These are phyloP conservation scores for Microtus ochrogaster DNA, from an alignment of 2,113 vertebrate genomes.

Conservation along the genomic window DNA sequence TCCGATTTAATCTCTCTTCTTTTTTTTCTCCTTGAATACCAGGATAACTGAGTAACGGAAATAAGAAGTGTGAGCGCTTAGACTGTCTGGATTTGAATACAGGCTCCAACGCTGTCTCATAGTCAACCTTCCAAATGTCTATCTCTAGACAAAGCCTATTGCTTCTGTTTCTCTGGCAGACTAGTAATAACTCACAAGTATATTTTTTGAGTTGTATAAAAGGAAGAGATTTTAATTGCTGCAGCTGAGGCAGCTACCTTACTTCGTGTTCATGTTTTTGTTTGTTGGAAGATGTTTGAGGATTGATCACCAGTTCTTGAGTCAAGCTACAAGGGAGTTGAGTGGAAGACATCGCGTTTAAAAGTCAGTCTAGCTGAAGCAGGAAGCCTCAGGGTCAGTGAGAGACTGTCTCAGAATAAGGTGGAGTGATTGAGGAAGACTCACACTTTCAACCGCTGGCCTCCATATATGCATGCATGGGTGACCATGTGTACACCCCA, in stretches of 20 bases:
- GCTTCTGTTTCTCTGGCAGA: neutral
- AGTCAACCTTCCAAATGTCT: neutral
- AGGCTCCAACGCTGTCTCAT: neutral
- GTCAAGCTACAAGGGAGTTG: neutral
- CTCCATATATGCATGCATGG: neutral
- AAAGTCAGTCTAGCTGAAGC: conserved; percentile 22
- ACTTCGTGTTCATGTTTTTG: neutral
- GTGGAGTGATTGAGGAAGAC: neutral
- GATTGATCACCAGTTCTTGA: neutral
- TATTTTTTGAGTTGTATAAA: neutral
- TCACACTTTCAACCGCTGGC: neutral
- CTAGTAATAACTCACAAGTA: neutral
- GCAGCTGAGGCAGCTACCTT: neutral
- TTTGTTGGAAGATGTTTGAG: neutral
- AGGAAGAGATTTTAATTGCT: neutral
- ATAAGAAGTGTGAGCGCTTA: neutral
- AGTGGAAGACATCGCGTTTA: neutral
- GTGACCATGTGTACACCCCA: neutral
- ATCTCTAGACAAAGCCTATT: neutral
- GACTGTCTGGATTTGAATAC: neutral
- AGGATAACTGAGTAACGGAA: conserved; percentile 15
- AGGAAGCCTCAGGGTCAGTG: neutral
- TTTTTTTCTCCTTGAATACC: neutral
- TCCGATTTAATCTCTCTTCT: neutral
- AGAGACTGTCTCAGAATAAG: neutral